These are phyloP conservation scores for Agapostemon virescens DNA, from an alignment of 2,888 invertebrate genomes.

Conservation along the genomic window DNA sequence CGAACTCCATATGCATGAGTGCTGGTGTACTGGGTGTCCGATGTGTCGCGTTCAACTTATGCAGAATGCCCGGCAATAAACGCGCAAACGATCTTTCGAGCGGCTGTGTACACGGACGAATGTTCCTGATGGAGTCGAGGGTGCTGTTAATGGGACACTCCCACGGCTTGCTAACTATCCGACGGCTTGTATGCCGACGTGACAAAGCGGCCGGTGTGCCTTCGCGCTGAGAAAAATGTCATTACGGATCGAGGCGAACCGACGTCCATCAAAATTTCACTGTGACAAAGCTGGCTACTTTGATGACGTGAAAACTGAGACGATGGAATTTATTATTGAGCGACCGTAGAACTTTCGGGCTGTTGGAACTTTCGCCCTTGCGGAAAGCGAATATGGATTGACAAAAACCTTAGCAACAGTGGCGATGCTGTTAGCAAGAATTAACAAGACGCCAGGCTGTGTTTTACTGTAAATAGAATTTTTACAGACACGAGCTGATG, in stretches of 20 bases:
- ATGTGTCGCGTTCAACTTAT: slow-evolving; percentile 51
- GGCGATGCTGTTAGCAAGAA: background rate
- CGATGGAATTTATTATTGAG: background rate
- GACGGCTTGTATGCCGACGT: background rate
- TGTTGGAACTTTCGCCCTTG: background rate
- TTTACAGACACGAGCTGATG: background rate
- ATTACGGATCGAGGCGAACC: background rate
- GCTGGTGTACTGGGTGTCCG: slow-evolving; percentile 46
- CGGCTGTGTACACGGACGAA: background rate
- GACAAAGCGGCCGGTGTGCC: background rate
- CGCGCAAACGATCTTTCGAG: slow-evolving; percentile 35
- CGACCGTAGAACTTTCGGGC: background rate
- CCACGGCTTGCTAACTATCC: background rate
- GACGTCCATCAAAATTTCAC: background rate
- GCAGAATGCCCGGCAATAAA: slow-evolving; percentile 31
- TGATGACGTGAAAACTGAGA: background rate
- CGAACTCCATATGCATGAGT: slow-evolving; percentile 75
- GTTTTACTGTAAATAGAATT: background rate
- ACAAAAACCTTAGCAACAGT: background rate
- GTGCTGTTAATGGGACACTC: background rate
- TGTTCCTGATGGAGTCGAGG: background rate
- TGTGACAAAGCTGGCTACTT: background rate
- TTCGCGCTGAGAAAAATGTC: background rate
- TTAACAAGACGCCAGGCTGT: background rate
- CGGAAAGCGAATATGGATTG: background rate